Evolutionary conservation across 2,113 vertebrate genomes (phyloP), one percentile per base, ranked within the genome.

Genomic region (Vulpes ferrilata): DNA sequence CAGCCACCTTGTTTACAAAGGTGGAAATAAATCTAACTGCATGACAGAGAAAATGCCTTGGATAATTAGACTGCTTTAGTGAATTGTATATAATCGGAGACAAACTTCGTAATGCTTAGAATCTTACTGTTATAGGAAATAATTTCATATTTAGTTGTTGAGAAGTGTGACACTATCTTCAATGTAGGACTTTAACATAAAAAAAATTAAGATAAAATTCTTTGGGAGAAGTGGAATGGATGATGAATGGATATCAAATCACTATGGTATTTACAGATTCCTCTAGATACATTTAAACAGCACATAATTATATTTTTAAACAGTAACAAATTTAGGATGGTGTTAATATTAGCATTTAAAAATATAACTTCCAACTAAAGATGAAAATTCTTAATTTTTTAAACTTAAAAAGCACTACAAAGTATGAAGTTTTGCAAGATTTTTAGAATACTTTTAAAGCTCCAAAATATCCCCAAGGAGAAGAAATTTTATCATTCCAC

Each of bases 161-260:
- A 91, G 43, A 83, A 25, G 30, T 64, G 10, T 57, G 53, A 35
- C 4, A 22, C 4, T 53, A 55, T 64, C 12, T 30, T 80, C 32
- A n/a, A 8, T 91, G 38, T 67, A 25, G 65, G 57, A 88, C 43
- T 95, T 71, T 84, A 9, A 79, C 4, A 8, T 23, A 89, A 48
- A 53, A 82, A 59, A 92, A 95, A 60, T 32, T 6, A 91, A 20
- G 15, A 60, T 82, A 90, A 93, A 86, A 82, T 87, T 76, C 59
- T 90, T 60, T n/a, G n/a, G 23, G 55, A 15, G 12, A 67, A 93
- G n/a, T 43, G 5, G 62, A 78, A 62, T 64, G 22, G 25, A 94
- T 92, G 43, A 73, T 53, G 43, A 71, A 71, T 8, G 32, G 8
- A 27, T 30, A 79, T 38, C 55, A 94, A 92, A 79, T 48, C n/a